phyloP scores from a whole-genome alignment of 2,113 vertebrate species.

The Formicarius rufipectus region DNA sequence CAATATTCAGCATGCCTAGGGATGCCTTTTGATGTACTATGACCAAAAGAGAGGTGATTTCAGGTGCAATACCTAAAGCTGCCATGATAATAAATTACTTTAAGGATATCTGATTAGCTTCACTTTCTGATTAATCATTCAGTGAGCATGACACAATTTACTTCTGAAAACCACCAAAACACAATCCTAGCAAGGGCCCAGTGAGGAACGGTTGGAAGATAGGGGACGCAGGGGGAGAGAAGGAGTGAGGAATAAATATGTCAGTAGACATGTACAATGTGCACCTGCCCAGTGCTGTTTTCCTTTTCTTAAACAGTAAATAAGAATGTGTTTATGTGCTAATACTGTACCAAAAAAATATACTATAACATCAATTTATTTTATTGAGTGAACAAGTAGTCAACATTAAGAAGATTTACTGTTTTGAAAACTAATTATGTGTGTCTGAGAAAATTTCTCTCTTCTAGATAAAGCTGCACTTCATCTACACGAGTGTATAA shows the following conservation, averaged over 20 bases:
- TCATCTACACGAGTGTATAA: background rate
- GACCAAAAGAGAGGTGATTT: background rate
- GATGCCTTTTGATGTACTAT: background rate
- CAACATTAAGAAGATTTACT: background rate
- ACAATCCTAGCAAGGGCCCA: background rate
- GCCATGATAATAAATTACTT: background rate
- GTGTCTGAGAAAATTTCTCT: background rate
- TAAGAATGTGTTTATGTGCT: background rate
- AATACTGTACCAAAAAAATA: background rate
- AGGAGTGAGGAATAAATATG: background rate
- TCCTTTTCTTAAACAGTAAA: background rate
- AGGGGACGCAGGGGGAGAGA: background rate
- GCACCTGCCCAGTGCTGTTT: background rate
- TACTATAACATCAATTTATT: background rate
- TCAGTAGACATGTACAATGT: background rate
- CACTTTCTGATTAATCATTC: background rate
- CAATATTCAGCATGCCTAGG: background rate
- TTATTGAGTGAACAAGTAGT: background rate
- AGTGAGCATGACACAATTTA: background rate
- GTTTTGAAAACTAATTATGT: background rate
- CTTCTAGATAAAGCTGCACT: background rate
- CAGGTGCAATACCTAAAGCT: background rate
- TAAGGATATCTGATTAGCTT: background rate
- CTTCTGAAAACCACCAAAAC: background rate
- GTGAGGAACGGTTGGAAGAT: background rate